Evolutionary conservation across 2,113 vertebrate genomes (phyloP), one percentile per base, ranked within the genome.

Genomic region (Seriola rivoliana): DNA sequence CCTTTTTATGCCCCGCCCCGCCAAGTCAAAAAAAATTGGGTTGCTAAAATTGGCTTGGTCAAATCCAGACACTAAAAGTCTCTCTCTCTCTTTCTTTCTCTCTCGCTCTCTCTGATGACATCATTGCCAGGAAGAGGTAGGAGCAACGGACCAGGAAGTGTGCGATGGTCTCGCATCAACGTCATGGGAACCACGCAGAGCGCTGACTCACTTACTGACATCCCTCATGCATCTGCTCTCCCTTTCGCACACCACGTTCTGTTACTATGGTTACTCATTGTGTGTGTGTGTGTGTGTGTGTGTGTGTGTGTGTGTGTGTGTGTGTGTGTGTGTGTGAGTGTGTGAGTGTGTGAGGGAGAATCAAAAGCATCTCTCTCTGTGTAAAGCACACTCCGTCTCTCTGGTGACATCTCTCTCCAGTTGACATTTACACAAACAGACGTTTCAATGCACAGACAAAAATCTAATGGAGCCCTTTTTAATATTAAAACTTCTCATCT

Each of bases 71-170:
- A 36, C n/a, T 19, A 19, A 19, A 13, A 48, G 13, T 16, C 6
- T 38, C 21, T 5, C 8, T 75, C 12, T 4, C 3, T 42, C 25
- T 11, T 25, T 65, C 36, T 8, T 10, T 76, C 25, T 65, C 4
- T 21, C 17, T 42, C 16, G 36, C 4, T 69, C 32, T 42, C 16
- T 72, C 36, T 82, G 60, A 73, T 64, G 63, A 66, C 62, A 46
- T 69, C 72, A 82, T 38, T 82, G 75, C 75, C 86, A 82, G 89
- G 84, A 88, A 92, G 80, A 75, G 73, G 75, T 65, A 50, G 25
- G 29, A 76, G 29, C 55, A 25, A 52, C 9, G 11, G 29, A 81
- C 32, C 44, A 76, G 77, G 71, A 84, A 71, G 67, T 77, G 55
- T 42, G 76, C 16, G 19, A 64, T 10, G 13, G 23, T 59, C 19